Evolutionary conservation across 2,888 invertebrate species (phyloP).

Genomic region (Aporophyla lueneburgensis): DNA sequence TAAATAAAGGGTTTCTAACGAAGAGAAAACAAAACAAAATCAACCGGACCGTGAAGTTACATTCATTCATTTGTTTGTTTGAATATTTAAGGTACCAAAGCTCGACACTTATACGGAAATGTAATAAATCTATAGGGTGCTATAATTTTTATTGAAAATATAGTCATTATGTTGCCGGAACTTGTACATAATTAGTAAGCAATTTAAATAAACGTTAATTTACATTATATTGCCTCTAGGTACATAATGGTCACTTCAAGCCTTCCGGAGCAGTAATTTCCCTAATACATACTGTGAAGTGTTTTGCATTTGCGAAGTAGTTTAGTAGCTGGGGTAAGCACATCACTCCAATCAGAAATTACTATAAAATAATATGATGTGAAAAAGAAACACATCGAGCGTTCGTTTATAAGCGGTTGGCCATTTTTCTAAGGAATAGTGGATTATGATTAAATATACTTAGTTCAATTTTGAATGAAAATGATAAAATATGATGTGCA

Average conservation of each 20-base stretch:
- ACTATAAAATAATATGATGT: neutral
- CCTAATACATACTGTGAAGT: neutral
- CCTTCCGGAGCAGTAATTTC: neutral
- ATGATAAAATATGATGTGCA: neutral
- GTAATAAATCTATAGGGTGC: slow-evolving; percentile 5
- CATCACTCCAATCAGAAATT: neutral
- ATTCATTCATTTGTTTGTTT: slow-evolving; percentile 15
- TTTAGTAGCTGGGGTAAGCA: no score
- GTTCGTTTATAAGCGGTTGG: neutral
- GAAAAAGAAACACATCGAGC: neutral
- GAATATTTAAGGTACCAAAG: neutral
- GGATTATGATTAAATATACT: neutral
- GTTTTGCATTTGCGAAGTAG: neutral
- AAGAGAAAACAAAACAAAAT: slow-evolving; percentile 16
- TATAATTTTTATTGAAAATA: neutral
- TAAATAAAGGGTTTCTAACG: neutral
- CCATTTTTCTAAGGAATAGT: neutral
- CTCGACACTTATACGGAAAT: neutral
- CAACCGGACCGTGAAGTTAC: slow-evolving; percentile 2
- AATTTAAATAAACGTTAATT: slow-evolving; percentile 32
- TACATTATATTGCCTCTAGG: neutral
- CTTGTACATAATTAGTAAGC: neutral
- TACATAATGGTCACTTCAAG: slow-evolving; percentile 2
- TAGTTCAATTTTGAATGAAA: neutral
- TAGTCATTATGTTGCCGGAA: slow-evolving; percentile 1